Conservation (phyloP, 2,888 invertebrate genomes). For the Tridacna crocea region DNA sequence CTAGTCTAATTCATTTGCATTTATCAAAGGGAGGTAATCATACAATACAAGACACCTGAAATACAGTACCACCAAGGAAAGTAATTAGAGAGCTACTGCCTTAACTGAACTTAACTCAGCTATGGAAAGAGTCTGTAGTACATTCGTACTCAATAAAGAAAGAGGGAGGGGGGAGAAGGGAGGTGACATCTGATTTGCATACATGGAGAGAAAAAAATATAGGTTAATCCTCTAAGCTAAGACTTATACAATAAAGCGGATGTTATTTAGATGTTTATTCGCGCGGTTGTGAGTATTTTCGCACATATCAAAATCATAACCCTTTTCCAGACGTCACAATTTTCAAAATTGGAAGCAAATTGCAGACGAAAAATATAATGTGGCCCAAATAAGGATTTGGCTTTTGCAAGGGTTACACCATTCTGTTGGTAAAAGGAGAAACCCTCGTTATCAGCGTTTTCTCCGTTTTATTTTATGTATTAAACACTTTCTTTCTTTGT, state of each 20-base stretch:
- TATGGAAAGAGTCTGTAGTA: too few species aligned
- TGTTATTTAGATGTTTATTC: constrained; percentile 6
- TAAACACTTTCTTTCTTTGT: neutral
- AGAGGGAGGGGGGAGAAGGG: too few species aligned
- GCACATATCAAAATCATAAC: neutral
- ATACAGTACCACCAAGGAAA: too few species aligned
- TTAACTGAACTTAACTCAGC: too few species aligned
- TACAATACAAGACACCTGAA: too few species aligned
- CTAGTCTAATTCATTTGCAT: too few species aligned
- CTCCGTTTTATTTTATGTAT: neutral
- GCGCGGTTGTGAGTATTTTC: constrained; percentile 7
- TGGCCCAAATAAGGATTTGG: too few species aligned
- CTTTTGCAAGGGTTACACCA: too few species aligned
- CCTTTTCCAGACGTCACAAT: neutral
- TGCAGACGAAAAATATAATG: neutral
- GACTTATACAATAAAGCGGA: constrained; percentile 10
- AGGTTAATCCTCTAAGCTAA: neutral
- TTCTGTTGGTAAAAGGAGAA: neutral
- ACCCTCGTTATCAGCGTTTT: neutral
- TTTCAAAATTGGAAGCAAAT: neutral
- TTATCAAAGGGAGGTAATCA: too few species aligned
- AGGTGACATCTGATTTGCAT: neutral
- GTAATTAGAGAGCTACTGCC: too few species aligned
- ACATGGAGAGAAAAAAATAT: neutral
- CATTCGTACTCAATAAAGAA: too few species aligned